Percentiles rank a stretch among this genome's conserved stretches.
Conservation (phyloP, 2,113 vertebrate genomes). For the Pseudopodoces humilis region DNA sequence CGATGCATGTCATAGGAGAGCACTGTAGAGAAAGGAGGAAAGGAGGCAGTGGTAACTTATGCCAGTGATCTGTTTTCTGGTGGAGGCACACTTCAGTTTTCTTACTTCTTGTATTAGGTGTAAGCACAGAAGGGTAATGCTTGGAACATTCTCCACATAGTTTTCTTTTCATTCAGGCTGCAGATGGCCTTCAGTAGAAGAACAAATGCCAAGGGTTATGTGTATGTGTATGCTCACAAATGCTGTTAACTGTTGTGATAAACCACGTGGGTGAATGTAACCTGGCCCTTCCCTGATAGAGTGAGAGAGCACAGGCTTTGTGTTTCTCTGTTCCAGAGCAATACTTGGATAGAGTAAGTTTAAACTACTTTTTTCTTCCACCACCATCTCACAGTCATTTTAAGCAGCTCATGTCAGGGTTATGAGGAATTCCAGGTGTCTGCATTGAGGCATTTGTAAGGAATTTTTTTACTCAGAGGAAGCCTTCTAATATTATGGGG, state of each 20-base stretch:
- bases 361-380: background rate
- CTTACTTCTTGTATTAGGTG: background rate
- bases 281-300: background rate
- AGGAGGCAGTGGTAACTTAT: background rate
- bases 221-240: background rate
- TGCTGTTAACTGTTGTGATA: background rate
- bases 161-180: background rate
- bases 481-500: background rate
- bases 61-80: background rate
- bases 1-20: slow-evolving; percentile 84
- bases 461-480: background rate
- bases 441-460: background rate
- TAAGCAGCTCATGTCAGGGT: background rate
- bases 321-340: slow-evolving; percentile 25
- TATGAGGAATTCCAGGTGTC: background rate
- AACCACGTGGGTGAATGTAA: background rate
- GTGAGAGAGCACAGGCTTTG: background rate
- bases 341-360: background rate
- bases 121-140: background rate
- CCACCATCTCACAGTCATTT: background rate
- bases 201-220: background rate
- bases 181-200: background rate
- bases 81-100: background rate
- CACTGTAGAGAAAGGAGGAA: slow-evolving; percentile 44
- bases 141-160: background rate